Base-by-base conservation (phyloP, 2,797 vertebrate genomes). In the Harpagifer antarcticus region DNA sequence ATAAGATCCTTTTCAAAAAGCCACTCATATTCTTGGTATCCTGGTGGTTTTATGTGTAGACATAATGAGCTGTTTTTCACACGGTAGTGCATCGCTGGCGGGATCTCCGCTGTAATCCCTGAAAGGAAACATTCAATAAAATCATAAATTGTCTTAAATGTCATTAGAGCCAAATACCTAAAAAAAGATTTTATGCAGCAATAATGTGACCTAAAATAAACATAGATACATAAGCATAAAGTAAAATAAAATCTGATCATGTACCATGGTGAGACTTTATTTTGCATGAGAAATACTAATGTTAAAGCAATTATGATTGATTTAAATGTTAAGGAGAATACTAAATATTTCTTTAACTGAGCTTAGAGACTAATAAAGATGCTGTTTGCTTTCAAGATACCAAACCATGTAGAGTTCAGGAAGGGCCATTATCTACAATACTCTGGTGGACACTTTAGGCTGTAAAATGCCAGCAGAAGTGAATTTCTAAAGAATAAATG, bases 1-100 rank as follows among this genome's bases (percentile, higher is more conserved):
- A 80, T 37, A 1, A 15, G 0, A 0, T 0, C 2, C 0, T 0
- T 0, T 12, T 9, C 1, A 17, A 52, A 60, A 0, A 0, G 9
- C 92, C 86, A 92, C 5, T 0, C 0, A 0, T 0, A 0, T 0
- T 0, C 0, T n/a, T 6, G 0, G 33, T 53, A 1, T 5, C 15
- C 0, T 13, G 63, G 3, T 0, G 20, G 0, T 3, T 20, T 15
- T 52, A 0, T 5, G n/a, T 62, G 1, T 0, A 93, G 67, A 73
- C 91, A 89, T 4, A 86, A 23, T 3, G 74, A 76, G 44, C 33
- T 37, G 57, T 81, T 62, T 60, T 49, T 79, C 1, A 53, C 1
- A 0, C 0, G 0, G 68, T 91, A 84, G 67, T 74, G 14, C 3
- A 0, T 50, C 20, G 0, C 0, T 0, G 3, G 0, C 5, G 0